phyloP scores from a whole-genome alignment of 1,140 invertebrate genomes.

The Sinonovacula constricta region DNA sequence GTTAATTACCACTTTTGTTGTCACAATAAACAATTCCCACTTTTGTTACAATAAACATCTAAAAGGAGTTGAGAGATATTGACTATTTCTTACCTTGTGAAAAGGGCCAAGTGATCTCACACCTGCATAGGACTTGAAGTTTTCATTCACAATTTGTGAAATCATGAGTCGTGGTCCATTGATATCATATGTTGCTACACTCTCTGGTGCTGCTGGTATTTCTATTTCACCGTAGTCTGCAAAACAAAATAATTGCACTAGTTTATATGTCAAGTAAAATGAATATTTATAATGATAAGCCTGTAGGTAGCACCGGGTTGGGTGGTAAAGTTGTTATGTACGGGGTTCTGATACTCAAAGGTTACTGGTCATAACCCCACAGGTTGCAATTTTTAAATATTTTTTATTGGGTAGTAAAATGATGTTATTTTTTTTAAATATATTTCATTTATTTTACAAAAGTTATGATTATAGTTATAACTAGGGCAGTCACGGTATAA shows the following conservation, averaged over 20 bases:
- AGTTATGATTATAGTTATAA: too few relatives aligned
- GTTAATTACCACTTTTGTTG: not conserved
- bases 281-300: not conserved
- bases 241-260: conserved; percentile 35
- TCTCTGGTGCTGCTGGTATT: conserved; percentile 71
- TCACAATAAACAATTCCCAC: not conserved
- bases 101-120: conserved; percentile 83
- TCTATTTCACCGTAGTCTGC: conserved; percentile 75
- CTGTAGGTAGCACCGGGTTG: too few relatives aligned
- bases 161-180: conserved; percentile 88
- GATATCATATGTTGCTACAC: conserved; percentile 71
- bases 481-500: too few relatives aligned
- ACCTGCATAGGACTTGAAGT: conserved; percentile 99
- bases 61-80: not conserved
- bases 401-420: not conserved
- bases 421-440: not conserved
- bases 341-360: too few relatives aligned
- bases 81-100: conserved; percentile 76
- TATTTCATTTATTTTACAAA: too few relatives aligned
- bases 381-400: not conserved
- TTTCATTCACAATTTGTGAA: conserved; percentile 92
- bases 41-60: not conserved
- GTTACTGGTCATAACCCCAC: not conserved
- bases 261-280: not conserved
- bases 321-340: too few relatives aligned